Conservation (phyloP, 2,113 vertebrate genomes). For the Ciconia stormi region DNA sequence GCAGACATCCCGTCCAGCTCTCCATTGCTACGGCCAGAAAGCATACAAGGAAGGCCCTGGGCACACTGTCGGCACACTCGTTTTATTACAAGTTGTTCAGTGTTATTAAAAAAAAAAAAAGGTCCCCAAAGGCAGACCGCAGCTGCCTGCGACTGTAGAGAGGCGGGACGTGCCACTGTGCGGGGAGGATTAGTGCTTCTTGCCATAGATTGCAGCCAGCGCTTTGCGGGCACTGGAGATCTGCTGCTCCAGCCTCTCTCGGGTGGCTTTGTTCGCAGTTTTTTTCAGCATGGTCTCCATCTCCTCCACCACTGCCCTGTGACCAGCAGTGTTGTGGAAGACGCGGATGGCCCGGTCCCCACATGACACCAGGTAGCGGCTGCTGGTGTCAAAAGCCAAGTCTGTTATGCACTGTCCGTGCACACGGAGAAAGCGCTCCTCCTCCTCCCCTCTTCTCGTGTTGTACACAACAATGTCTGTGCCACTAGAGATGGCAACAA, state of each 20-base stretch:
- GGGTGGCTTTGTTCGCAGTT: slow-evolving; percentile 82
- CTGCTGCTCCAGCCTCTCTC: slow-evolving; percentile 89
- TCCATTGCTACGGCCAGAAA: fast-evolving
- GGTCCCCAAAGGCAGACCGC: fast-evolving
- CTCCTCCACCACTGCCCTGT: slow-evolving; percentile 86
- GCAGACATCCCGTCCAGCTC: fast-evolving
- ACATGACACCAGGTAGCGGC: slow-evolving; percentile 84
- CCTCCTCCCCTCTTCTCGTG: slow-evolving; percentile 76
- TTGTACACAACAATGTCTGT: slow-evolving; percentile 80
- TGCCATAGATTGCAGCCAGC: slow-evolving; percentile 76
- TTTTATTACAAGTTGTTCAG: slow-evolving; percentile 26
- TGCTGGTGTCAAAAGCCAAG: slow-evolving; percentile 85
- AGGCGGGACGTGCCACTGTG: fast-evolving
- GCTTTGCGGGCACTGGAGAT: slow-evolving; percentile 81
- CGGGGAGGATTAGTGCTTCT: slow-evolving; percentile 39
- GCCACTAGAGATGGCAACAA: slow-evolving; percentile 81
- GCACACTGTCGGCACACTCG: not conserved
- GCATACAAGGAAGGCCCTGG: fast-evolving
- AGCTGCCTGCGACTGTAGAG: fast-evolving
- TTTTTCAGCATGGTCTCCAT: slow-evolving; percentile 87
- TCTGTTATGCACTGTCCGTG: slow-evolving; percentile 78
- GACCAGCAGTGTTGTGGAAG: slow-evolving; percentile 88
- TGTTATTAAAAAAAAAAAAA: not conserved
- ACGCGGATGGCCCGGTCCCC: slow-evolving; percentile 86
- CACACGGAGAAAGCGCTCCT: slow-evolving; percentile 81